phyloP scores from a whole-genome alignment of 1,140 invertebrate species.

The Teleopsis dalmanni region DNA sequence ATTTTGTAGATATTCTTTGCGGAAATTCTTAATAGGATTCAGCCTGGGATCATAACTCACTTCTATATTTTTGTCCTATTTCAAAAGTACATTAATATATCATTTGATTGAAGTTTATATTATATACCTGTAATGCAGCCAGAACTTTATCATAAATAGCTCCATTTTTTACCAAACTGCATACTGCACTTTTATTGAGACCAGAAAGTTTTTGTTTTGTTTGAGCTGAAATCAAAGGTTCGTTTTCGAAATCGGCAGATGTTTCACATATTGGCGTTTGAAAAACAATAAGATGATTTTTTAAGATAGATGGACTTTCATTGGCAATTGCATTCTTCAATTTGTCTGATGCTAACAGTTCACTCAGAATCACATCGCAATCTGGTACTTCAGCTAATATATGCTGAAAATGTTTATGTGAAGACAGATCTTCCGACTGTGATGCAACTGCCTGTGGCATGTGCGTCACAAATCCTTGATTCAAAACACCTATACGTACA shows the following conservation, averaged over 20 bases:
- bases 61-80: constrained; percentile 46
- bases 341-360: constrained; percentile 23
- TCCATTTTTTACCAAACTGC: constrained; percentile 51
- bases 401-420: not conserved
- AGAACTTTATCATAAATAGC: constrained; percentile 52
- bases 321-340: constrained; percentile 18
- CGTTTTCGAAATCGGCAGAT: constrained; percentile 16
- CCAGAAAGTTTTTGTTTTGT: constrained; percentile 28
- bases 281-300: constrained; percentile 32
- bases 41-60: constrained; percentile 49
- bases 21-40: constrained; percentile 49
- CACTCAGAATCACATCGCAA: constrained; percentile 22
- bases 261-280: constrained; percentile 27
- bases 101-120: not conserved
- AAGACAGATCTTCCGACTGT: not conserved
- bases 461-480: constrained; percentile 15
- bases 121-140: constrained; percentile 45
- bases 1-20: constrained; percentile 49
- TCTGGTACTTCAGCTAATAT: constrained; percentile 15
- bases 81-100: not conserved
- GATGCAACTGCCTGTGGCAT: not conserved
- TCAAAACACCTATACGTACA: constrained; percentile 45
- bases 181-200: constrained; percentile 24
- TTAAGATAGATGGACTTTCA: constrained; percentile 11
- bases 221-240: constrained; percentile 14